Evolutionary conservation across 1,140 invertebrate genomes (phyloP), one percentile per base, ranked within the genome.

Genomic region (Polypedilum vanderplanki): DNA sequence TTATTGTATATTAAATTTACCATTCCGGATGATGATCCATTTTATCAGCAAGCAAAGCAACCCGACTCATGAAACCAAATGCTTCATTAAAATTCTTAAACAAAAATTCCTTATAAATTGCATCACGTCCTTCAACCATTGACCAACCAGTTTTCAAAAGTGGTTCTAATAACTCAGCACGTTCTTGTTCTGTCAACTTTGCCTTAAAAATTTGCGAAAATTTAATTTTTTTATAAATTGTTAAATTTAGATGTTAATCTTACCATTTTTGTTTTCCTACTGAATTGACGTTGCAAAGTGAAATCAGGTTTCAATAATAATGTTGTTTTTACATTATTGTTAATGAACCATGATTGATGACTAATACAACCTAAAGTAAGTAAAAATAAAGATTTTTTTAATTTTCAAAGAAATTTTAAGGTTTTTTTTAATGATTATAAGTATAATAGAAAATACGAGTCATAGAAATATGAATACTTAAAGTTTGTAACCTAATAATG

Each of bases 21-120:
- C 98, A 99, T 87, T 99, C 98, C 0, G 98, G 98, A 83, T 99
- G 98, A 84, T 99, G 98, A 83, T 99, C 91, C 90, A 98, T 97
- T 86, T 99, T 99, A 79, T 99, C 98, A 75, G 98, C 95, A 76
- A 93, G 84, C 75, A 99, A 81, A n/a, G 97, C 98, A 17, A 97
- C 88, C 77, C 90, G 88, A 4, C 89, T 91, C 98, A 99, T 99
- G 79, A 99, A 98, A 64, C 94, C 93, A 86, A 98, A 99, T 3
- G 97, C 97, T 87, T 97, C 85, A 85, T 96, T 98, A 78, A 99
- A 99, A 81, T 98, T 88, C 81, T 93, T 94, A 78, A 98, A 97
- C 8, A 90, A 73, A 82, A 92, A 98, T 83, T 97, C 93, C 80
- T 98, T 98, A 78, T 95, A 92, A 79, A 98, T 94, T 15, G 96